phyloP scores from a whole-genome alignment of 2,113 vertebrate species.

The Ranitomeya imitator region DNA sequence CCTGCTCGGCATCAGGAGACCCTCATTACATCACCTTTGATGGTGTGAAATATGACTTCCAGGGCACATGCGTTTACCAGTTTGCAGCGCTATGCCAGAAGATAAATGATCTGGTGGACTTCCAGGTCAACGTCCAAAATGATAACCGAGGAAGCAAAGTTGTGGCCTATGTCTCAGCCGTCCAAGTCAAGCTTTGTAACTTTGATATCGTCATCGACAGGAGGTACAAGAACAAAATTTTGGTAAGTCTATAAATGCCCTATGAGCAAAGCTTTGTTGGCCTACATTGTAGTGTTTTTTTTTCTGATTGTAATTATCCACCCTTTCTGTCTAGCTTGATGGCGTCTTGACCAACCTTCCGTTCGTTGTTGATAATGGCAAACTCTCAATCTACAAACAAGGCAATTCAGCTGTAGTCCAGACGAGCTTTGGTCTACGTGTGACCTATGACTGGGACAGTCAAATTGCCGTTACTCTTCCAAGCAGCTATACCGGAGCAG shows the following conservation, averaged over 20 bases:
- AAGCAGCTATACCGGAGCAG: constrained; percentile 51
- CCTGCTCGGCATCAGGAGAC: constrained; percentile 70
- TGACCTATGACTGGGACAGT: constrained; percentile 68
- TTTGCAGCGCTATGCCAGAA: constrained; percentile 63
- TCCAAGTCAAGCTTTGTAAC: constrained; percentile 66
- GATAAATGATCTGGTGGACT: constrained; percentile 63
- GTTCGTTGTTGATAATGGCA: constrained; percentile 57
- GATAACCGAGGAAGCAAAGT: constrained; percentile 63
- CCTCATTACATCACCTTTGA: constrained; percentile 75
- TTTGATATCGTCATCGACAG: constrained; percentile 66
- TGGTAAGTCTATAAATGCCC: constrained; percentile 63
- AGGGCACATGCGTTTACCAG: constrained; percentile 75
- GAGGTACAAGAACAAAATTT: constrained; percentile 63
- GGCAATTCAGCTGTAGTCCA: constrained; percentile 29
- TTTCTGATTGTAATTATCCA: background rate
- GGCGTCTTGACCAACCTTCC: constrained; percentile 68
- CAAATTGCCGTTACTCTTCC: constrained; percentile 56
- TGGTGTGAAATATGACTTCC: constrained; percentile 67
- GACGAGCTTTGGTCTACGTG: constrained; percentile 61
- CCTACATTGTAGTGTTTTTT: background rate
- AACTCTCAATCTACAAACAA: constrained; percentile 62
- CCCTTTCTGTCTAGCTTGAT: constrained; percentile 64
- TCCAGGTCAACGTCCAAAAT: constrained; percentile 72
- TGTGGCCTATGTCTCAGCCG: constrained; percentile 67
- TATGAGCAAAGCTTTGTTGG: no score